Evolutionary conservation across 2,888 invertebrate species (phyloP).

Genomic region (Pollenia amentaria): DNA sequence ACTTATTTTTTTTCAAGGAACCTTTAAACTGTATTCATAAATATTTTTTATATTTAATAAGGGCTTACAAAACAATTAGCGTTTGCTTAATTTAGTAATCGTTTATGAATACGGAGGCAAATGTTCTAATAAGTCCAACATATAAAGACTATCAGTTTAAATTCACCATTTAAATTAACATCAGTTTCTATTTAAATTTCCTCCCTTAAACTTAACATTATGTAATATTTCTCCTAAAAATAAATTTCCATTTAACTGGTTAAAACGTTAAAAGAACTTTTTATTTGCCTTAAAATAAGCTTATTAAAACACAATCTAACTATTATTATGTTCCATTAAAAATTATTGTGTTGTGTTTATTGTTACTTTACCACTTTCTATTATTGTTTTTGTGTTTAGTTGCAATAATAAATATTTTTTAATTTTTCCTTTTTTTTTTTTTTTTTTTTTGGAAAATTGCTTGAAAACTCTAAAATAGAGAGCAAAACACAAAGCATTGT

Average conservation of each 20-base stretch:
- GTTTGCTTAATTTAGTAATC: too few species aligned
- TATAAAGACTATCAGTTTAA: too few species aligned
- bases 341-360: neutral
- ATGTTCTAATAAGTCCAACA: too few species aligned
- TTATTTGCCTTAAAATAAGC: conserved; percentile 10
- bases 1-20: too few species aligned
- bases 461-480: neutral
- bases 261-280: neutral
- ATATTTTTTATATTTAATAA: too few species aligned
- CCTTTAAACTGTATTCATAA: too few species aligned
- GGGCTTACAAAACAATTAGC: too few species aligned
- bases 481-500: conserved; percentile 7
- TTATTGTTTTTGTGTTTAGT: conserved; percentile 1
- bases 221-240: neutral
- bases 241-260: neutral
- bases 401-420: conserved; percentile 24
- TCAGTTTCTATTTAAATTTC: neutral
- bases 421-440: too few species aligned
- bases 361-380: conserved; percentile 3
- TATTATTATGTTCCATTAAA: conserved; percentile 51
- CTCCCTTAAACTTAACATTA: neutral
- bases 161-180: too few species aligned
- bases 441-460: neutral
- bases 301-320: conserved; percentile 40
- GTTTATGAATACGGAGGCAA: too few species aligned